Evolutionary conservation across 2,888 invertebrate species (phyloP).

Genomic region (Lepetodrilus schrolli): DNA sequence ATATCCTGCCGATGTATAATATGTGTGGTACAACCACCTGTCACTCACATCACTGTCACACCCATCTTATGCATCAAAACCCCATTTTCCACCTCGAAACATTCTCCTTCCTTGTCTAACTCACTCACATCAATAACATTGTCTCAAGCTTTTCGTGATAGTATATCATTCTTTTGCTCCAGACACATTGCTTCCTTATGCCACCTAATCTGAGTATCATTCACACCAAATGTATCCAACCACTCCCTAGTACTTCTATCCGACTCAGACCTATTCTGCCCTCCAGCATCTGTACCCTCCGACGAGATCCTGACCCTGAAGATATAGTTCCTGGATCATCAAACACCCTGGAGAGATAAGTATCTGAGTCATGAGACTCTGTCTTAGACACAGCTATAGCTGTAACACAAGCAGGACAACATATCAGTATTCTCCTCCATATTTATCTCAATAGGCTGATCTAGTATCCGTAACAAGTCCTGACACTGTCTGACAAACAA

Average conservation of each 20-base stretch:
- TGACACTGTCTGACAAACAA: background rate
- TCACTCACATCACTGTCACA: slow-evolving; percentile 18
- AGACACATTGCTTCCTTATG: background rate
- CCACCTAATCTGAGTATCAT: background rate
- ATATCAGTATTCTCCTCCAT: background rate
- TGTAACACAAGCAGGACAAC: background rate
- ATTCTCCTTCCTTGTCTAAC: background rate
- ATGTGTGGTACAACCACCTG: slow-evolving; percentile 33
- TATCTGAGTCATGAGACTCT: background rate
- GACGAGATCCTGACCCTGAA: background rate
- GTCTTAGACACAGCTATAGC: background rate
- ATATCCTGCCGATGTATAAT: slow-evolving; percentile 29
- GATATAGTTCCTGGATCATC: background rate
- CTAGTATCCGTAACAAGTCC: background rate
- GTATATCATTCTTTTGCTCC: background rate
- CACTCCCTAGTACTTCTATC: too few relatives aligned
- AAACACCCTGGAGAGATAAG: background rate
- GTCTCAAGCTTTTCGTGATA: background rate
- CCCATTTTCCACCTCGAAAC: slow-evolving; percentile 31
- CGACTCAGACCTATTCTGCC: background rate
- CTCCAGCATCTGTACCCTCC: background rate
- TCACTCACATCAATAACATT: background rate
- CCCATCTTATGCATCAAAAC: slow-evolving; percentile 39
- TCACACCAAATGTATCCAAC: background rate
- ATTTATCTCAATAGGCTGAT: background rate